These are phyloP conservation scores for Gasterosteus aculeatus DNA, from an alignment of 2,113 vertebrate genomes.

Conservation along the genomic window DNA sequence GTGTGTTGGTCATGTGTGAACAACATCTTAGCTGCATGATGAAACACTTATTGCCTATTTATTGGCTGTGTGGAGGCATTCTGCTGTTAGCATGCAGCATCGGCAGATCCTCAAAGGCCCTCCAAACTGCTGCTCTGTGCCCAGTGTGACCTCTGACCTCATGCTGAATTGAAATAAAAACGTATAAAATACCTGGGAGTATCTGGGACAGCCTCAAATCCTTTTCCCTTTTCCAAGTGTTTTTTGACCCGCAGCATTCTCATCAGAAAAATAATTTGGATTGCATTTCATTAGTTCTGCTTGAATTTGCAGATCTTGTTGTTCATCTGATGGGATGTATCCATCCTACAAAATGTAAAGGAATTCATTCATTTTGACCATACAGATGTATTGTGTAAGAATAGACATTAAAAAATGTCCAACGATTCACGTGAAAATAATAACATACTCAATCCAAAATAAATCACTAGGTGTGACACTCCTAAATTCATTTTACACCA, in stretches of 20 bases:
- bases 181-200: no score
- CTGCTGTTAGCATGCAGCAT: not conserved
- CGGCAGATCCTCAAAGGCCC: not conserved
- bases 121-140: constrained; percentile 5
- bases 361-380: not conserved
- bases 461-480: not conserved
- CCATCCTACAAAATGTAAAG: not conserved
- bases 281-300: constrained; percentile 18
- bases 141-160: constrained; percentile 17
- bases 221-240: not conserved
- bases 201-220: constrained; percentile 14
- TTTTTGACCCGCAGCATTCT: not conserved
- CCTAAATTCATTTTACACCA: no score
- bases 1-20: no score
- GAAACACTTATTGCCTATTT: not conserved
- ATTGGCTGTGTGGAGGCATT: not conserved
- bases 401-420: no score
- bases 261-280: constrained; percentile 23
- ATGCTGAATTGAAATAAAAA: not conserved
- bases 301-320: constrained; percentile 28
- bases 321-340: constrained; percentile 10
- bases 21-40: not conserved
- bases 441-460: no score
- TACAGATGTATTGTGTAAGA: not conserved
- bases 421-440: no score